phyloP scores from a whole-genome alignment of 1,140 invertebrate genomes.

The Solenopsis fugax region DNA sequence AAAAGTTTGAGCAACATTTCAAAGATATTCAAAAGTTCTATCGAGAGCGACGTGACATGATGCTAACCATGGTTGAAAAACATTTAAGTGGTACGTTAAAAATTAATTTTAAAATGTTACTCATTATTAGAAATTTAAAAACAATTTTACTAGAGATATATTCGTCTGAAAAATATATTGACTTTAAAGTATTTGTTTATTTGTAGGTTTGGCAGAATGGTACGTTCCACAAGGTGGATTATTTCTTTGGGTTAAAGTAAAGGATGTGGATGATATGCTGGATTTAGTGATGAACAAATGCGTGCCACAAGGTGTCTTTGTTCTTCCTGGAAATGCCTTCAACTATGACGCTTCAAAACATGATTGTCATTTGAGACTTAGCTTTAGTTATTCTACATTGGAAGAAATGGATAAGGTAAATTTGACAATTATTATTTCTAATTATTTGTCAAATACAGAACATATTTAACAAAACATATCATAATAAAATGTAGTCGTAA shows the following conservation, averaged over 20 bases:
- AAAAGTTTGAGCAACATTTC: slow-evolving; percentile 87
- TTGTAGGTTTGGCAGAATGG: slow-evolving; percentile 88
- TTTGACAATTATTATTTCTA: neutral
- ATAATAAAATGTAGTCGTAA: neutral
- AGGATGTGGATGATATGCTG: slow-evolving; percentile 83
- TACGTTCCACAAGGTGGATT: slow-evolving; percentile 88
- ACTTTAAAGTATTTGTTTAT: neutral
- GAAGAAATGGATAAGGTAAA: slow-evolving; percentile 87
- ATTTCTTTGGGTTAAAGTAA: slow-evolving; percentile 89
- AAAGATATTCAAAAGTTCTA: slow-evolving; percentile 87
- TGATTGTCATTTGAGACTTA: slow-evolving; percentile 86
- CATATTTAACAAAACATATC: neutral
- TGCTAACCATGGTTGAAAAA: slow-evolving; percentile 86
- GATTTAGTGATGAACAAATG: slow-evolving; percentile 86
- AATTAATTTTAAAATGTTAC: slow-evolving; percentile 3
- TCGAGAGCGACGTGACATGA: slow-evolving; percentile 85
- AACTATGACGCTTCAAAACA: slow-evolving; percentile 80
- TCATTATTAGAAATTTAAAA: neutral
- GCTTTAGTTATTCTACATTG: slow-evolving; percentile 86
- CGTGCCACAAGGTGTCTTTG: slow-evolving; percentile 83
- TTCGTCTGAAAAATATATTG: neutral
- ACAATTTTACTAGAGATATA: neutral
- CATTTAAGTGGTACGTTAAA: slow-evolving; percentile 85
- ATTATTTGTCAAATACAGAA: neutral
- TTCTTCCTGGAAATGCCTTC: slow-evolving; percentile 87